phyloP scores from a whole-genome alignment of 2,113 vertebrate species.

The Platysternon megacephalum region DNA sequence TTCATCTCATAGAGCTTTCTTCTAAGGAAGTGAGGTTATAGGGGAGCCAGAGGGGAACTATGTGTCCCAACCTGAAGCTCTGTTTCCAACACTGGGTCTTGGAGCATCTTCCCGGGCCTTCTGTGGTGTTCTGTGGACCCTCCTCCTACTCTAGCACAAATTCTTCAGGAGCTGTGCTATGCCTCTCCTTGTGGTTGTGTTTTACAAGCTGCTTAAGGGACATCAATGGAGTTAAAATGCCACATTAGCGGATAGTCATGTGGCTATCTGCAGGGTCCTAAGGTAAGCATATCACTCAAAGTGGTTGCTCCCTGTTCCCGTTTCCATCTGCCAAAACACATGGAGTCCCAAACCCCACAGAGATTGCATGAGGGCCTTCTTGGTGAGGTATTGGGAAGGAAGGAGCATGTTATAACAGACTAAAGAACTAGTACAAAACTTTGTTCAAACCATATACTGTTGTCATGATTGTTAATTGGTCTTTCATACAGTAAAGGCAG shows the following conservation, averaged over 20 bases:
- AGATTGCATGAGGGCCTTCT: neutral
- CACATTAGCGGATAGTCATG: neutral
- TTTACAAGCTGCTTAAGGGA: constrained; percentile 10
- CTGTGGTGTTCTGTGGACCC: neutral
- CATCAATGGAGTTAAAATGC: constrained; percentile 31
- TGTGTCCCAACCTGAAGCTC: neutral
- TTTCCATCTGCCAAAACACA: neutral
- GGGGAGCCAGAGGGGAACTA: fast-evolving
- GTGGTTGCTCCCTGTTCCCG: constrained; percentile 46
- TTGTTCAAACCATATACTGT: fast-evolving
- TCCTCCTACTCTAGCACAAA: constrained; percentile 29
- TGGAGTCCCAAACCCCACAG: constrained; percentile 14
- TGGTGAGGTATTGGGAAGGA: neutral
- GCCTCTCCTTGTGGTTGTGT: constrained; percentile 30
- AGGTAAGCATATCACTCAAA: constrained; percentile 21
- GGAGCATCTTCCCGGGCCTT: neutral
- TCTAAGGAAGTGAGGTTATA: fast-evolving
- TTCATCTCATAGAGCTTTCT: neutral
- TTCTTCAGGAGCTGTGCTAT: neutral
- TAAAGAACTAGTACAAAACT: neutral
- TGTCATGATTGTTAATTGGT: constrained; percentile 27
- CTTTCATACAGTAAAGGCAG: constrained; percentile 47
- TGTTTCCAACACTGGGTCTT: neutral
- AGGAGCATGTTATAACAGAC: neutral
- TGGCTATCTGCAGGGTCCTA: neutral